phyloP scores from a whole-genome alignment of 2,113 vertebrate species.

The Spea bombifrons region DNA sequence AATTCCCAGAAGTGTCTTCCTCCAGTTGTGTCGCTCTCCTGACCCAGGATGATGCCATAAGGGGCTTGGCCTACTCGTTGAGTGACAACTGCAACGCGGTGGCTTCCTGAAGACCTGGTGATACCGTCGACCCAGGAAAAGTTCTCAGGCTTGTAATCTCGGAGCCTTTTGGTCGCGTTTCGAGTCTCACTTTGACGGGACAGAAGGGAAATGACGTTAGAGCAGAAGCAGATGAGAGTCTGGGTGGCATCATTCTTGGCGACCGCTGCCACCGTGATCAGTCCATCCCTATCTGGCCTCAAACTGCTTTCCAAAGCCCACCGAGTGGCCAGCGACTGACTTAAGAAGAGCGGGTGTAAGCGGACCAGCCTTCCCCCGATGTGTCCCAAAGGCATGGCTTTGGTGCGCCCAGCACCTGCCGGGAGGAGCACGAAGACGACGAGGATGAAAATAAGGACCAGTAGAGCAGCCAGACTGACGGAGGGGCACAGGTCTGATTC shows the following conservation, averaged over 20 bases:
- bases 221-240: constrained; percentile 30
- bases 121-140: background rate
- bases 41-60: constrained; percentile 13
- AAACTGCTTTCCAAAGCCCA: background rate
- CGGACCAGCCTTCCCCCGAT: background rate
- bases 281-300: too few relatives aligned
- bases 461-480: constrained; percentile 21
- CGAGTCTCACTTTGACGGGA: background rate
- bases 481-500: constrained; percentile 45
- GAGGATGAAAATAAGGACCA: constrained; percentile 33
- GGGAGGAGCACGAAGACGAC: constrained; percentile 22
- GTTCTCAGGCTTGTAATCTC: background rate
- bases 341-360: constrained; percentile 25
- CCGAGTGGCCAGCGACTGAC: constrained; percentile 20
- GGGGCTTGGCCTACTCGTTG: background rate
- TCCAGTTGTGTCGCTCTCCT: background rate
- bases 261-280: constrained; percentile 4
- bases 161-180: background rate
- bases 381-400: background rate
- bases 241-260: background rate
- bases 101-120: background rate
- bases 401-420: background rate
- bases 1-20: background rate
- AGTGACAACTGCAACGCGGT: background rate
- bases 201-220: constrained; percentile 3